Percentiles rank a stretch among this genome's conserved stretches.
phyloP scores from a whole-genome alignment of 2,888 invertebrate species.

The Caenorhabditis becei region DNA sequence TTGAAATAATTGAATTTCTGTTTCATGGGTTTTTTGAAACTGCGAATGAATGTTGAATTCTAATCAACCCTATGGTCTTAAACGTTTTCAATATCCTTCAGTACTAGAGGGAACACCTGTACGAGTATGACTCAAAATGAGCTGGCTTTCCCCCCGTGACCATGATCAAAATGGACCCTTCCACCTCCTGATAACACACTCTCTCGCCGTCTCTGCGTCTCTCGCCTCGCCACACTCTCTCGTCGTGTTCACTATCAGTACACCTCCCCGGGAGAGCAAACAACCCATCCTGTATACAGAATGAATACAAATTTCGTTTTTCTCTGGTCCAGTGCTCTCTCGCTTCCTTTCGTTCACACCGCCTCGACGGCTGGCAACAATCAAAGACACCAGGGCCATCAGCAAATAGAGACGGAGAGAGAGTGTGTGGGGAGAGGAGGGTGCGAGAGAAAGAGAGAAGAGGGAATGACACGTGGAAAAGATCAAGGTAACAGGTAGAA shows the following conservation, averaged over 20 bases:
- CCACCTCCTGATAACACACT: slow-evolving; percentile 23
- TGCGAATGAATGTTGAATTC: too few relatives aligned
- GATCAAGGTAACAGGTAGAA: slow-evolving; percentile 13
- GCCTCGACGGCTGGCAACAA: slow-evolving; percentile 39
- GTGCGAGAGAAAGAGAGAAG: slow-evolving; percentile 23
- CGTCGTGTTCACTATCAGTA: slow-evolving; percentile 39
- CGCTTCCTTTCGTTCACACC: slow-evolving; percentile 38
- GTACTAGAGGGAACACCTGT: too few relatives aligned
- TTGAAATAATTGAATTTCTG: too few relatives aligned
- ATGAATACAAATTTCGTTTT: slow-evolving; percentile 14
- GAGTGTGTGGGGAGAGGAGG: not conserved
- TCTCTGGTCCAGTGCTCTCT: slow-evolving; percentile 35
- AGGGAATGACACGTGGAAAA: slow-evolving; percentile 28
- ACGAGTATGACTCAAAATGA: slow-evolving; percentile 27
- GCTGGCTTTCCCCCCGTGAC: slow-evolving; percentile 10
- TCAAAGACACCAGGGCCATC: slow-evolving; percentile 16
- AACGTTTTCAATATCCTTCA: too few relatives aligned
- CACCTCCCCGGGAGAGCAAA: slow-evolving; percentile 30
- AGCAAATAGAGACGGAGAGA: slow-evolving; percentile 23
- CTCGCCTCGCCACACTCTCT: not conserved
- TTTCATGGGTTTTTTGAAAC: too few relatives aligned
- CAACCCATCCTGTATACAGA: slow-evolving; percentile 36
- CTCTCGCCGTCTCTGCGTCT: slow-evolving; percentile 10
- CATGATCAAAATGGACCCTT: slow-evolving; percentile 16
- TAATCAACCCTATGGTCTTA: too few relatives aligned